Conservation (phyloP, 2,888 invertebrate species). For the Polyploca ridens region DNA sequence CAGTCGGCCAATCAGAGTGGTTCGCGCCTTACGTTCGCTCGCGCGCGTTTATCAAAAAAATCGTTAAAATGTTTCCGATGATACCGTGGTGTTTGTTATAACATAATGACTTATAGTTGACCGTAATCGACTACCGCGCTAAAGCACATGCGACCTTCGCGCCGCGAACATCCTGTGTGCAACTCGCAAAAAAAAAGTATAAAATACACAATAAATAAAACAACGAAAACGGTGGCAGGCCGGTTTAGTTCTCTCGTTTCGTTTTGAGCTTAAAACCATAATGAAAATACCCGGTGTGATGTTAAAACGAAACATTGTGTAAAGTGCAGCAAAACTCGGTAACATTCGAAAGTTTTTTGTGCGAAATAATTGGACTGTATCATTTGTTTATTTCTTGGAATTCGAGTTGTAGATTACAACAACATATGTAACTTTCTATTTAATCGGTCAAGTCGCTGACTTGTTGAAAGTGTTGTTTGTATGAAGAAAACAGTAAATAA, state of each 20-base stretch:
- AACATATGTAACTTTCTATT: not conserved
- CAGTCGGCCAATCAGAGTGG: constrained; percentile 73
- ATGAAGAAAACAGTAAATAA: not conserved
- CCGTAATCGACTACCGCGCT: constrained; percentile 46
- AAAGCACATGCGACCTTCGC: constrained; percentile 59
- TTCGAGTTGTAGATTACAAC: not conserved
- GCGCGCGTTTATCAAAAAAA: constrained; percentile 75
- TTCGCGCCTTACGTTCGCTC: constrained; percentile 69
- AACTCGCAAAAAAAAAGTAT: constrained; percentile 48
- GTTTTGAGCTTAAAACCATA: constrained; percentile 44
- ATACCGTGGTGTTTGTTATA: constrained; percentile 46
- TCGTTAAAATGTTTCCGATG: constrained; percentile 58
- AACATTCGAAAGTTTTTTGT: constrained; percentile 26
- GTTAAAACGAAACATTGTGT: constrained; percentile 24
- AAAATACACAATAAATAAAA: constrained; percentile 59
- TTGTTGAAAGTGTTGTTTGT: not conserved
- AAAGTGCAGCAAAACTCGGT: constrained; percentile 34
- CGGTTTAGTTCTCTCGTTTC: constrained; percentile 61
- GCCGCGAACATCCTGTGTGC: constrained; percentile 56
- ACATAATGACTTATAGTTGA: constrained; percentile 67
- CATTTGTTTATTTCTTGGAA: not conserved
- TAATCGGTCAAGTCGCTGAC: not conserved
- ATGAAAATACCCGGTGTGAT: constrained; percentile 30
- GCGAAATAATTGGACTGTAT: not conserved
- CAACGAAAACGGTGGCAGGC: constrained; percentile 56